Evolutionary conservation across 2,113 vertebrate genomes (phyloP).

Genomic region (Furnarius figulus): DNA sequence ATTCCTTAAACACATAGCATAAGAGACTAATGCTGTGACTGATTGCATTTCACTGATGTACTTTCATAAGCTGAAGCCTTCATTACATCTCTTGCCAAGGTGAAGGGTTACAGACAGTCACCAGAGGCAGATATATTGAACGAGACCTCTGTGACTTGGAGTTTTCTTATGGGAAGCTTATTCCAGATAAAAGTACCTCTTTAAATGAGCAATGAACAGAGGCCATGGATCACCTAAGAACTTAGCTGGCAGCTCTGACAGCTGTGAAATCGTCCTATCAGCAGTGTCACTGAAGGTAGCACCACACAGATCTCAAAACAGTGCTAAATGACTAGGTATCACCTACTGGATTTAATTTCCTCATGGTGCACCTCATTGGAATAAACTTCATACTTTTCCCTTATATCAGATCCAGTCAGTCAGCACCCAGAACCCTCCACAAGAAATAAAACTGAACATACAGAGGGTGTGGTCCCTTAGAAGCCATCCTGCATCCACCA

Average conservation of each 20-base stretch:
- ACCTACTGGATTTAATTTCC: not conserved
- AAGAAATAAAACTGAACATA: not conserved
- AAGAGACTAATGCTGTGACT: not conserved
- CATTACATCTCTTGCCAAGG: not conserved
- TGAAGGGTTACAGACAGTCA: not conserved
- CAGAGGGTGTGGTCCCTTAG: rapidly evolving
- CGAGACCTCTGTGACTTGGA: not conserved
- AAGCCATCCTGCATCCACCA: not conserved
- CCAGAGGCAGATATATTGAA: not conserved
- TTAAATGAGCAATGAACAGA: not conserved
- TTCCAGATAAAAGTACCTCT: not conserved
- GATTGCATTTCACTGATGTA: not conserved
- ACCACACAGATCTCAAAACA: not conserved
- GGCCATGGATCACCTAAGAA: not conserved
- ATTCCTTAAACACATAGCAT: not conserved
- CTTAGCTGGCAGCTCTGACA: conserved; percentile 1
- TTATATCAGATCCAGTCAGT: not conserved
- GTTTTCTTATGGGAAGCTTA: not conserved
- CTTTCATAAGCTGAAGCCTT: not conserved
- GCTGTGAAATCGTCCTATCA: conserved; percentile 12
- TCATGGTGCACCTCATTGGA: not conserved
- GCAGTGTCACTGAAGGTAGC: not conserved
- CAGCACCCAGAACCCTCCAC: not conserved
- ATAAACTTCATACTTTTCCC: not conserved
- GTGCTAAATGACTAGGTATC: not conserved